Conservation (phyloP, 2,888 invertebrate genomes). For the Bedellia somnulentella region DNA sequence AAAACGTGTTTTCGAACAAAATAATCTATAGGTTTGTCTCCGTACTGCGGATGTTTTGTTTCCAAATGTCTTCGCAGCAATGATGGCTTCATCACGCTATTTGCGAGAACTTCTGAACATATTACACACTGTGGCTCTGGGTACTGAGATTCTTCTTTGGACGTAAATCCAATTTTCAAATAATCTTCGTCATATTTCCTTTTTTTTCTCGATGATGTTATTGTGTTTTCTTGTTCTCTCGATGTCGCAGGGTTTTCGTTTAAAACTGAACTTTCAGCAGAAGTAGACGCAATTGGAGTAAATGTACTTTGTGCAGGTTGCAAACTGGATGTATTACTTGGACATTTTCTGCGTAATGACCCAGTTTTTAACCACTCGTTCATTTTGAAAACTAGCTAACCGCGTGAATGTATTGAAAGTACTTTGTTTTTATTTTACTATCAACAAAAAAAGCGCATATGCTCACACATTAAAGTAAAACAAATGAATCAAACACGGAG, state of each 20-base stretch:
- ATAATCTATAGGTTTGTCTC: slow-evolving; percentile 4
- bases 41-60: slow-evolving; percentile 5
- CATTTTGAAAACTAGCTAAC: slow-evolving; percentile 4
- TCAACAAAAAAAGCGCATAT: slow-evolving; percentile 1
- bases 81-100: slow-evolving; percentile 4
- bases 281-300: slow-evolving; percentile 1
- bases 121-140: slow-evolving; percentile 6
- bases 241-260: slow-evolving; percentile 4
- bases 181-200: slow-evolving; percentile 6
- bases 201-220: slow-evolving; percentile 6
- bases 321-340: slow-evolving; percentile 2
- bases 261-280: slow-evolving; percentile 4
- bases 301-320: slow-evolving; percentile 3
- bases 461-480: too few relatives aligned
- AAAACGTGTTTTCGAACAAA: slow-evolving; percentile 4
- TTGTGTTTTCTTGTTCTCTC: slow-evolving; percentile 3
- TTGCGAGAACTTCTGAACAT: slow-evolving; percentile 6
- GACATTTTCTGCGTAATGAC: slow-evolving; percentile 5
- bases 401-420: too few relatives aligned
- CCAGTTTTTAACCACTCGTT: slow-evolving; percentile 4
- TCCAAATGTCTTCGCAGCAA: slow-evolving; percentile 6
- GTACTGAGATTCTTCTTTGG: slow-evolving; percentile 4
- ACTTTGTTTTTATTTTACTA: slow-evolving; percentile 2
- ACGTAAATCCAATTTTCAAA: slow-evolving; percentile 3
- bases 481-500: too few relatives aligned